These are phyloP conservation scores for Chionoecetes opilio DNA, from an alignment of 1,140 invertebrate species.

Conservation along the genomic window DNA sequence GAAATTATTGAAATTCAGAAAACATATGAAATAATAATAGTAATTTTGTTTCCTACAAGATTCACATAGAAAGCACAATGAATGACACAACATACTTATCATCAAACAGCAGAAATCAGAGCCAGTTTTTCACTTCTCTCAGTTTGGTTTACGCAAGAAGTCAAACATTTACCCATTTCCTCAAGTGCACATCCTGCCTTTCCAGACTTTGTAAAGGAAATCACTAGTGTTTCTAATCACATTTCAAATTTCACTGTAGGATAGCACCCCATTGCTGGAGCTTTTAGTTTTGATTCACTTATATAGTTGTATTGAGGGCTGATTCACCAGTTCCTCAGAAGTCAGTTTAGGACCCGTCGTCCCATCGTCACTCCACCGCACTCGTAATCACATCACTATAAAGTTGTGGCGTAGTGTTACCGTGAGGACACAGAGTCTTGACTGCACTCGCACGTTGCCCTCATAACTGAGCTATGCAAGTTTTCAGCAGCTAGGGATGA, in stretches of 20 bases:
- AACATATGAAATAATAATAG: constrained; percentile 78
- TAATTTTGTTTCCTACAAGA: constrained; percentile 79
- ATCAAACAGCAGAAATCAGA: constrained; percentile 79
- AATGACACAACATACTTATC: constrained; percentile 80
- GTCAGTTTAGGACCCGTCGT: constrained; percentile 60
- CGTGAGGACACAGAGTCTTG: constrained; percentile 66
- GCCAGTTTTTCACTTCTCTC: constrained; percentile 75
- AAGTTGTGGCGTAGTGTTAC: constrained; percentile 71
- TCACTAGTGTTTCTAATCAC: constrained; percentile 79
- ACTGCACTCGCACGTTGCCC: constrained; percentile 71
- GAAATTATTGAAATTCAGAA: constrained; percentile 76
- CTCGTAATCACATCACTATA: constrained; percentile 72
- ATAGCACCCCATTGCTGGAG: constrained; percentile 74
- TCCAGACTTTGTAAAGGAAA: constrained; percentile 75
- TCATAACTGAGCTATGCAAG: constrained; percentile 74
- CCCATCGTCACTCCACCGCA: constrained; percentile 78
- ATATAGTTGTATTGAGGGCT: constrained; percentile 74
- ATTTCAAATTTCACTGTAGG: constrained; percentile 76
- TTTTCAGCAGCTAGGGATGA: constrained; percentile 72
- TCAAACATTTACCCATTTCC: constrained; percentile 74
- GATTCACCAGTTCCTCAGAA: constrained; percentile 74
- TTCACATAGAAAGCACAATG: constrained; percentile 80
- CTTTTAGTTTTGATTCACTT: constrained; percentile 79
- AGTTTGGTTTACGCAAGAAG: constrained; percentile 73
- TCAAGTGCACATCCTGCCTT: constrained; percentile 71